These are phyloP conservation scores for Romanomermis culicivorax DNA, from an alignment of 2,888 invertebrate genomes.

Conservation along the genomic window DNA sequence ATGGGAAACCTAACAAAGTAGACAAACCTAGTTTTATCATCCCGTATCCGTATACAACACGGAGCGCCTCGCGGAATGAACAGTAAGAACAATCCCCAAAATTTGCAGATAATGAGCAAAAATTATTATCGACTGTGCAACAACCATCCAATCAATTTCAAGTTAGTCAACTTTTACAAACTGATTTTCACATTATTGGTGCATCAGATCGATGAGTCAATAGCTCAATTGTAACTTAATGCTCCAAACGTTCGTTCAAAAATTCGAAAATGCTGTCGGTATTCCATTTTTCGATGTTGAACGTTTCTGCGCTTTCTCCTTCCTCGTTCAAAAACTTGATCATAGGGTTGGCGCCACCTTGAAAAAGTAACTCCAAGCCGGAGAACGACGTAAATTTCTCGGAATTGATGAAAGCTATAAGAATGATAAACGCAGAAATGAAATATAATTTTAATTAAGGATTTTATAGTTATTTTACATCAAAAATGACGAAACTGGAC, in stretches of 20 bases:
- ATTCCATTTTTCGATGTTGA: slow-evolving; percentile 92
- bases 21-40: too few relatives aligned
- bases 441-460: not conserved
- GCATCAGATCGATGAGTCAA: not conserved
- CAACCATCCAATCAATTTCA: not conserved
- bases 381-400: slow-evolving; percentile 65
- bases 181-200: not conserved
- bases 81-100: too few relatives aligned
- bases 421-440: slow-evolving; percentile 59
- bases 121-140: too few relatives aligned
- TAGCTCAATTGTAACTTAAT: not conserved
- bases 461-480: too few relatives aligned
- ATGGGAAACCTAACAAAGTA: too few relatives aligned
- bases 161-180: not conserved
- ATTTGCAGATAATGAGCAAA: too few relatives aligned
- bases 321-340: slow-evolving; percentile 67
- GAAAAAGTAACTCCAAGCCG: slow-evolving; percentile 69
- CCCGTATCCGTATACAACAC: too few relatives aligned
- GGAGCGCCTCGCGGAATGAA: too few relatives aligned
- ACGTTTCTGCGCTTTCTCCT: slow-evolving; percentile 44
- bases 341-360: slow-evolving; percentile 72
- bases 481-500: too few relatives aligned
- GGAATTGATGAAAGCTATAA: slow-evolving; percentile 71
- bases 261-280: slow-evolving; percentile 91
- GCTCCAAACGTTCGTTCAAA: slow-evolving; percentile 53